phyloP scores from a whole-genome alignment of 2,888 invertebrate species.

The Chydorus sphaericus region DNA sequence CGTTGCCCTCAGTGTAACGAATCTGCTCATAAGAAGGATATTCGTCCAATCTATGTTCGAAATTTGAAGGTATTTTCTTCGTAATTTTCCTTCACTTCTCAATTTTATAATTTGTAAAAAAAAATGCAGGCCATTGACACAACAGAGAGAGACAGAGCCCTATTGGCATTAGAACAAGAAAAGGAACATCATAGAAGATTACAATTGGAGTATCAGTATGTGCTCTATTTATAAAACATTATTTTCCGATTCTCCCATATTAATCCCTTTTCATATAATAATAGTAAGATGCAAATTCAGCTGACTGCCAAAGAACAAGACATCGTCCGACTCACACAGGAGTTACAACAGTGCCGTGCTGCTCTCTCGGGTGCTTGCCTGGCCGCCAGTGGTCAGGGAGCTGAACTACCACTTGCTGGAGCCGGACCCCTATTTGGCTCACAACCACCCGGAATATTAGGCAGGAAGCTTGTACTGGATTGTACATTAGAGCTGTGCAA shows the following conservation, averaged over 20 bases:
- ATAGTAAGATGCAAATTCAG: constrained; percentile 16
- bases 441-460: constrained; percentile 10
- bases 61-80: constrained; percentile 27
- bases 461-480: constrained; percentile 32
- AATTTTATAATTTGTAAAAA: not conserved
- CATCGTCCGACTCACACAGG: constrained; percentile 15
- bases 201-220: constrained; percentile 42
- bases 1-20: constrained; percentile 80
- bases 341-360: constrained; percentile 14
- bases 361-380: constrained; percentile 14
- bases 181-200: constrained; percentile 42
- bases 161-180: constrained; percentile 42
- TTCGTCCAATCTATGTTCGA: constrained; percentile 64
- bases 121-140: constrained; percentile 57
- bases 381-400: constrained; percentile 12
- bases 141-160: constrained; percentile 48
- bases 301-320: constrained; percentile 12
- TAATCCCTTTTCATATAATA: too few species aligned
- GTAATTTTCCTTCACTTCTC: not conserved
- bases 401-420: constrained; percentile 7
- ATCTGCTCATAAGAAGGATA: constrained; percentile 48
- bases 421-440: constrained; percentile 8
- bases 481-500: constrained; percentile 49
- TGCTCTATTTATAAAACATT: too few species aligned
- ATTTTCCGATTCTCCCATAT: too few species aligned